These are phyloP conservation scores for Lepidocyrtoides sp. DNA, from an alignment of 2,888 invertebrate genomes.

Conservation along the genomic window DNA sequence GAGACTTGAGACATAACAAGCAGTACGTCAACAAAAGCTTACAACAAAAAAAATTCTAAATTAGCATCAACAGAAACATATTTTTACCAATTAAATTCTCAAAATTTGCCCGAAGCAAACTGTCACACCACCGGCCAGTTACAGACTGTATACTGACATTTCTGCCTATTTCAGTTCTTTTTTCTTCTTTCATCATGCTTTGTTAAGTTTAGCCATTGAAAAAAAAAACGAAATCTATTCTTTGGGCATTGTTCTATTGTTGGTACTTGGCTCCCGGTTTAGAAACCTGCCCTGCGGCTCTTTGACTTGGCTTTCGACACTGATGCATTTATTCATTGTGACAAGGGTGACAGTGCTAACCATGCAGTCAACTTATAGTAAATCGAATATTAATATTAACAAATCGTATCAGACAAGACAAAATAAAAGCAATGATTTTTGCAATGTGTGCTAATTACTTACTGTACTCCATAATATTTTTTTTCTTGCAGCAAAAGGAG, in stretches of 20 bases:
- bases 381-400: too few relatives aligned
- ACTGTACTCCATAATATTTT: neutral
- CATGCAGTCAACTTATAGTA: too few relatives aligned
- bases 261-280: neutral
- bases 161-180: neutral
- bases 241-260: neutral
- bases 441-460: conserved; percentile 42
- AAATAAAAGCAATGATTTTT: too few relatives aligned
- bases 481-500: neutral
- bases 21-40: neutral
- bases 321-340: neutral
- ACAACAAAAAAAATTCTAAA: neutral
- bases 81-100: conserved; percentile 23
- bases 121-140: too few relatives aligned
- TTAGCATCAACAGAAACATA: conserved; percentile 11
- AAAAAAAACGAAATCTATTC: neutral
- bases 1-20: neutral
- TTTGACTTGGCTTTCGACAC: conserved; percentile 12
- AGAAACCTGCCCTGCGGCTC: conserved; percentile 46
- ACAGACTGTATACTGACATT: too few relatives aligned
- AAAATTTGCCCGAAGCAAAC: conserved; percentile 37
- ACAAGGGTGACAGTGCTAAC: neutral
- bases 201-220: neutral
- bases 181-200: neutral
- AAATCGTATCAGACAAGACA: too few relatives aligned